Base-by-base conservation (phyloP, 2,113 vertebrate genomes). In the Cranoglanis bouderius region DNA sequence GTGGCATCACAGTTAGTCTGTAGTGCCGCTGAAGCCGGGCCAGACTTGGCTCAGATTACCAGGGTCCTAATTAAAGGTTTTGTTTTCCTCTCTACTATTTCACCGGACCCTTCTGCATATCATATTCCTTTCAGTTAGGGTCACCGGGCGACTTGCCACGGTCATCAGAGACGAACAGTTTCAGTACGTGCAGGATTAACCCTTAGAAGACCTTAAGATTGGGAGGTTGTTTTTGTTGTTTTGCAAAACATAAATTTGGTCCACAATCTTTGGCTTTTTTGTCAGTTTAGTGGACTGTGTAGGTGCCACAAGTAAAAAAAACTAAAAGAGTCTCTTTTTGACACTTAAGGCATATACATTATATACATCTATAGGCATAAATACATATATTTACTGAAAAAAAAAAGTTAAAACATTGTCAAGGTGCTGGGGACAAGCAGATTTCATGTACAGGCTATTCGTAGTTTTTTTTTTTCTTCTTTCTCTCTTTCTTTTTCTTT, bases 1-100 rank as follows among this genome's bases (percentile, higher is more conserved):
- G 55, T 86, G 49, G 55, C 59, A 7, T 72, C 67, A 57, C 85
- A 19, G n/a, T 61, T 59, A 51, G 83, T 82, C 77, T n/a, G n/a
- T 43, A 24, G 46, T 55, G 63, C 14, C 51, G 51, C 77, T 29
- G 43, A 59, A 61, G 84, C 24, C 29, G 10, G n/a, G 65, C 18
- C 86, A 51, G 32, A 32, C 74, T 40, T 61, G 55, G 19, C 43
- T 84, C 80, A 59, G n/a, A 38, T 85, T 26, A 72, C 67, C 3
- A 14, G 7, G 82, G 43, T 61, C 78, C 10, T 49, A 32, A 86
- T 89, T 83, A 82, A 43, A 89, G 51, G 82, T 55, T 38, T 81
- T 70, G 46, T 57, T 78, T 81, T 89, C 74, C 74, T 85, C 55
- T 40, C 88, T 85, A 43, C 83, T 67, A 18, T 88, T 84, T 88